Conservation (phyloP, 2,113 vertebrate species). For the Oryzias woworae region DNA sequence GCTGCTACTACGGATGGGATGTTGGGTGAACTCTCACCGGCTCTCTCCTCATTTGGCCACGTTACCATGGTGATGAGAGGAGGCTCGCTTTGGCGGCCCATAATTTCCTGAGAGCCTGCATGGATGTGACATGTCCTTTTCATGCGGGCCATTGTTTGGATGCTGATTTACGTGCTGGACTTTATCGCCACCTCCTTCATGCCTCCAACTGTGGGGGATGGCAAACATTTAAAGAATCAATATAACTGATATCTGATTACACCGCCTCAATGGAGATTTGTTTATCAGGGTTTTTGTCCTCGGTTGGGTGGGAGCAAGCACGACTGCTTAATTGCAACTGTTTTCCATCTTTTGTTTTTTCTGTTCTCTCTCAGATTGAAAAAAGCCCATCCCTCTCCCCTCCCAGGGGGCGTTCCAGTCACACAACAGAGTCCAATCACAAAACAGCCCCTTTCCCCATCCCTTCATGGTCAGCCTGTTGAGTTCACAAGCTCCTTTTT, state of each 20-base stretch:
- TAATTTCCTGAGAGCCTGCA: slow-evolving; percentile 72
- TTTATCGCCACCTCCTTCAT: slow-evolving; percentile 44
- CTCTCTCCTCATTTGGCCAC: slow-evolving; percentile 45
- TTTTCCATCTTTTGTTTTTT: slow-evolving; percentile 4
- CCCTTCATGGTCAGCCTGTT: slow-evolving; percentile 65
- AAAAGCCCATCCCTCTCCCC: slow-evolving; percentile 39
- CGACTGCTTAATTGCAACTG: not conserved
- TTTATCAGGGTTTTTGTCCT: not conserved
- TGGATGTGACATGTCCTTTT: slow-evolving; percentile 75
- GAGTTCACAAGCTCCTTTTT: slow-evolving; percentile 59
- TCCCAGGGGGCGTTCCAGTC: slow-evolving; percentile 70
- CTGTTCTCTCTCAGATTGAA: slow-evolving; percentile 26
- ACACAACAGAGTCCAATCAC: slow-evolving; percentile 68
- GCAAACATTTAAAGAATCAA: slow-evolving; percentile 14
- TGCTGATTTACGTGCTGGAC: slow-evolving; percentile 71
- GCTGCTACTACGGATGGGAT: slow-evolving; percentile 40
- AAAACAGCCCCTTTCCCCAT: slow-evolving; percentile 46
- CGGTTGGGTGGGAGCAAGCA: not conserved
- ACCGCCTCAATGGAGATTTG: not conserved
- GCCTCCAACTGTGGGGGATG: not conserved
- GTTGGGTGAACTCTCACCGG: slow-evolving; percentile 40
- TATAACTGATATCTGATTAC: not conserved
- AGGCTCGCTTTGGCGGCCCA: slow-evolving; percentile 60
- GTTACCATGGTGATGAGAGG: slow-evolving; percentile 70
- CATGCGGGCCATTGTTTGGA: slow-evolving; percentile 54